A percentile compares a stretch with the other conserved stretches of the same genome.
Conservation (phyloP, 1,140 invertebrate genomes). For the Rhagoletis zephyria region DNA sequence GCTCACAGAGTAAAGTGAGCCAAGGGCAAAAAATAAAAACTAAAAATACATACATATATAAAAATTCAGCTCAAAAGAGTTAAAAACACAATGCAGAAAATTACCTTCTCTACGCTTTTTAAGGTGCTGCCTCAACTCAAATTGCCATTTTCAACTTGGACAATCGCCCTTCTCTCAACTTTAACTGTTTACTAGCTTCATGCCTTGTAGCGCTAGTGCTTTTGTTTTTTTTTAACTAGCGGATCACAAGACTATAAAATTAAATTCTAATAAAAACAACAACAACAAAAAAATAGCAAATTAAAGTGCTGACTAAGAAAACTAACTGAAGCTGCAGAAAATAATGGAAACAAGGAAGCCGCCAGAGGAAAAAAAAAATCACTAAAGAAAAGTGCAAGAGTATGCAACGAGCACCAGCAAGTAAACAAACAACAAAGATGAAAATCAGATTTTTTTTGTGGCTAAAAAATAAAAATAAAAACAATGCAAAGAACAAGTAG, state of each 20-base stretch:
- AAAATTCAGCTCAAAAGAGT: background rate
- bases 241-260: too few relatives aligned
- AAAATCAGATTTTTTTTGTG: background rate
- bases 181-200: background rate
- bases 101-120: background rate
- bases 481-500: background rate
- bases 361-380: background rate
- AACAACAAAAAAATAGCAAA: background rate
- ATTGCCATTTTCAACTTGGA: conserved; percentile 2
- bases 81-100: too few relatives aligned
- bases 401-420: conserved; percentile 32
- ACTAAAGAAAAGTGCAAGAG: background rate
- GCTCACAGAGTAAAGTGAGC: background rate
- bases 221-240: background rate
- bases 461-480: background rate
- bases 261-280: background rate
- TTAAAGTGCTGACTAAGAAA: conserved; percentile 28
- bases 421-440: conserved; percentile 3
- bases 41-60: background rate
- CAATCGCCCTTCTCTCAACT: background rate
- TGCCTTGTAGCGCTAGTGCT: background rate
- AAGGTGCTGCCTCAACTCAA: background rate
- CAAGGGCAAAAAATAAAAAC: background rate
- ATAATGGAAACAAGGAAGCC: conserved; percentile 12
- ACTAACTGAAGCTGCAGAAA: conserved; percentile 16